phyloP scores from a whole-genome alignment of 2,888 invertebrate genomes.

The Aplocera efformata region DNA sequence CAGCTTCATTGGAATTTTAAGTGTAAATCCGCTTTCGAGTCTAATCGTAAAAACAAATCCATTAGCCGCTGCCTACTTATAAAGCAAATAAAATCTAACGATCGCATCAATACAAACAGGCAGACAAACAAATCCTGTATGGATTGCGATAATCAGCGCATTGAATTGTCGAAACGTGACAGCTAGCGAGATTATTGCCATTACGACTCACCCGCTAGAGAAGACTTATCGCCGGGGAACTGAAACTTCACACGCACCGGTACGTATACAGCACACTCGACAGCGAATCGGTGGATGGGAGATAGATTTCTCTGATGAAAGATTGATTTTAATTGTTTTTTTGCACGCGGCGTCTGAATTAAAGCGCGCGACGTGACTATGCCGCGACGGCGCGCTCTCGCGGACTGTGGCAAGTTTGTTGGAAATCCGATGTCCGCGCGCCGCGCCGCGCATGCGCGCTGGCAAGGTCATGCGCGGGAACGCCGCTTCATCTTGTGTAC shows the following conservation, averaged over 20 bases:
- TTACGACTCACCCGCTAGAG: slow-evolving; percentile 45
- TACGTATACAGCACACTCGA: neutral
- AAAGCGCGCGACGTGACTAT: slow-evolving; percentile 16
- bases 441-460: slow-evolving; percentile 52
- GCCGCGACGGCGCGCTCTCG: slow-evolving; percentile 49
- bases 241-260: slow-evolving; percentile 14
- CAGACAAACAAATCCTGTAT: slow-evolving; percentile 56
- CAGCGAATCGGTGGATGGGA: slow-evolving; percentile 1
- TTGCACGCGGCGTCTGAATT: slow-evolving; percentile 29
- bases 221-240: slow-evolving; percentile 4
- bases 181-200: slow-evolving; percentile 49
- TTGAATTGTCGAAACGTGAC: slow-evolving; percentile 69
- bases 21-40: slow-evolving; percentile 34
- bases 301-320: slow-evolving; percentile 24
- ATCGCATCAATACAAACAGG: slow-evolving; percentile 41
- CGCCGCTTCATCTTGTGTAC: slow-evolving; percentile 38
- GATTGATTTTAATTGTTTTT: slow-evolving; percentile 30
- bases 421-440: slow-evolving; percentile 44
- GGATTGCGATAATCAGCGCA: slow-evolving; percentile 55
- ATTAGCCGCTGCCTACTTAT: slow-evolving; percentile 29
- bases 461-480: slow-evolving; percentile 63
- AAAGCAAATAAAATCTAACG: slow-evolving; percentile 48
- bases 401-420: slow-evolving; percentile 64
- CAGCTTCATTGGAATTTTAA: slow-evolving; percentile 44
- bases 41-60: slow-evolving; percentile 37